A percentile compares a stretch with the other conserved stretches of the same genome.
Conservation (phyloP, 2,888 invertebrate genomes). For the Melitaea athalia region DNA sequence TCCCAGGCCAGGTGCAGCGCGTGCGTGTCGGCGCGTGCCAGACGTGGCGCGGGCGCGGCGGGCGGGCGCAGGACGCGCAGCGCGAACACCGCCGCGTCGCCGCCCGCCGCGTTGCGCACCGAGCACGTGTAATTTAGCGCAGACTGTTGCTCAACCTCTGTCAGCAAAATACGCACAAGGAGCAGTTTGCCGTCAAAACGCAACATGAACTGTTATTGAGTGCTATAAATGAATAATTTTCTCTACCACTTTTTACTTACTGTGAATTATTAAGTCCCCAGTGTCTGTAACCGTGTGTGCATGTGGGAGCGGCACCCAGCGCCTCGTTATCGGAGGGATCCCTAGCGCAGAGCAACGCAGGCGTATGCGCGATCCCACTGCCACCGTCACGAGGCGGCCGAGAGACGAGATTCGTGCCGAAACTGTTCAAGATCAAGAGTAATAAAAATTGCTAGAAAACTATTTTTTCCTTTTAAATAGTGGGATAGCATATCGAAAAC, state of each 20-base stretch:
- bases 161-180: background rate
- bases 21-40: conserved; percentile 78
- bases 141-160: conserved; percentile 84
- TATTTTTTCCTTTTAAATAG: background rate
- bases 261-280: conserved; percentile 86
- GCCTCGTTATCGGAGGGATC: conserved; percentile 83
- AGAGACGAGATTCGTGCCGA: conserved; percentile 91
- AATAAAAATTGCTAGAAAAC: background rate
- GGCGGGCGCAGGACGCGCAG: conserved; percentile 81
- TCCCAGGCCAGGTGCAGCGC: conserved; percentile 84
- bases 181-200: background rate
- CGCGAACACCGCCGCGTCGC: conserved; percentile 87
- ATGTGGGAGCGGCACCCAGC: conserved; percentile 81
- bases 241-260: conserved; percentile 67
- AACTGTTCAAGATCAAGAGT: conserved; percentile 65
- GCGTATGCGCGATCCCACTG: conserved; percentile 83
- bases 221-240: background rate
- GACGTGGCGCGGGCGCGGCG: conserved; percentile 83
- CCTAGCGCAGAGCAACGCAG: conserved; percentile 87
- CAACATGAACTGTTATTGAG: background rate
- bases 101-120: conserved; percentile 89
- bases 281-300: conserved; percentile 80
- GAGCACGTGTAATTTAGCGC: conserved; percentile 89
- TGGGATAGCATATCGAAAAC: background rate
- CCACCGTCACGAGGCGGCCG: conserved; percentile 83